phyloP scores from a whole-genome alignment of 2,797 vertebrate genomes.

The Tachyglossus aculeatus region DNA sequence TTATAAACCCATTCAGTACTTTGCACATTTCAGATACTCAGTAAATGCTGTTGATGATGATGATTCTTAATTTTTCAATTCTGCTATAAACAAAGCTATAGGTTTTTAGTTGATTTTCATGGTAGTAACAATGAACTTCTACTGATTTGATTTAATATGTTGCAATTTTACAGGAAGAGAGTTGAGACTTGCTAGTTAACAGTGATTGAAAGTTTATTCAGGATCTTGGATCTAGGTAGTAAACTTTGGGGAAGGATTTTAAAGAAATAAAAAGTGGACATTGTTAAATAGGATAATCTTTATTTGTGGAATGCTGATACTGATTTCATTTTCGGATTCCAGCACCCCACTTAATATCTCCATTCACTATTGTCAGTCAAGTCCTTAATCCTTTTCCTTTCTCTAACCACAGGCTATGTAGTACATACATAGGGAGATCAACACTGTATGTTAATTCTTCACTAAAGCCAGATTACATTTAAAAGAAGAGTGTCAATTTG shows the following conservation, averaged over 20 bases:
- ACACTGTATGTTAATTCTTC: too few species aligned
- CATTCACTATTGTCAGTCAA: conserved; percentile 67
- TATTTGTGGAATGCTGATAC: conserved; percentile 66
- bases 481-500: too few species aligned
- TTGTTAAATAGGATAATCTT: conserved; percentile 64
- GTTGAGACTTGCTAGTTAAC: conserved; percentile 39
- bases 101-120: too few species aligned
- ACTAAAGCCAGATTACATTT: too few species aligned
- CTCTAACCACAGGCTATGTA: conserved; percentile 66
- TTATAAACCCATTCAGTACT: too few species aligned
- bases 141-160: conserved; percentile 54
- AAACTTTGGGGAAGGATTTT: conserved; percentile 55
- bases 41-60: too few species aligned
- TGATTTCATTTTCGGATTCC: conserved; percentile 67
- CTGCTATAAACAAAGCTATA: conserved; percentile 22
- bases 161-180: conserved; percentile 50
- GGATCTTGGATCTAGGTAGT: conserved; percentile 46
- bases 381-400: conserved; percentile 69
- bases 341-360: too few species aligned
- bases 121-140: too few species aligned
- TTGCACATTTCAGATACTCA: too few species aligned
- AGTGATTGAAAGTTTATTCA: conserved; percentile 63
- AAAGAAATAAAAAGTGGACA: not conserved
- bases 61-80: too few species aligned
- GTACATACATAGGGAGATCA: conserved; percentile 68